Evolutionary conservation across 2,113 vertebrate species (phyloP), one percentile per base, ranked within the genome.

Genomic region (Saguinus midas): DNA sequence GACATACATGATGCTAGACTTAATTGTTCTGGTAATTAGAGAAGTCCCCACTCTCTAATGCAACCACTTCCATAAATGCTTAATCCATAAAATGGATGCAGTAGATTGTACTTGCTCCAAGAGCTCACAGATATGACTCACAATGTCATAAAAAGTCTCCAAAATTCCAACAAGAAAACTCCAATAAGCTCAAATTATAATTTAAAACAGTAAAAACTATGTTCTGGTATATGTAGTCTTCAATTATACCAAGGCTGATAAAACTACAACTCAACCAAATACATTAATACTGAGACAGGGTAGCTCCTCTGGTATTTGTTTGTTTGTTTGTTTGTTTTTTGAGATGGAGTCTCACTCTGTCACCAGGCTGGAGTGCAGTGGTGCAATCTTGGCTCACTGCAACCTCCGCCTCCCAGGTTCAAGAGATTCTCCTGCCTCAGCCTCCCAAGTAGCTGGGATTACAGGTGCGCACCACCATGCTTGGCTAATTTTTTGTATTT

Each of bases 211-310:
- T 95, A 86, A 81, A 81, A 76, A 25, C 9, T 55, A 95, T 66
- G 32, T 81, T 87, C 32, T 76, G 13, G 45, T 11, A 64, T 43
- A 52, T 55, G 70, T 18, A 12, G 55, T 45, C 37, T 70, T 84
- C n/a, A 58, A 37, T 75, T 93, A 82, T 83, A 93, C 27, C 40
- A 87, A 90, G 21, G 57, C 76, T 90, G 50, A 43, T 82, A 93
- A 87, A 94, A 93, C 52, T 83, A 88, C 27, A 87, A 84, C 13
- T 92, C 48, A 94, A 43, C 21, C 8, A 57, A 17, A 3, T n/a
- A 64, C 43, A 50, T 55, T 55, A 55, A 52, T 61, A 88, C 5
- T 68, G 21, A 80, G 18, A 55, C 5, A 9, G 29, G 61, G 61
- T 64, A 64, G 61, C 61, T 29, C 27, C 61, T 6, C 27, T 64